These are phyloP conservation scores for Bambusicola thoracicus DNA, from an alignment of 2,113 vertebrate genomes.

Conservation along the genomic window DNA sequence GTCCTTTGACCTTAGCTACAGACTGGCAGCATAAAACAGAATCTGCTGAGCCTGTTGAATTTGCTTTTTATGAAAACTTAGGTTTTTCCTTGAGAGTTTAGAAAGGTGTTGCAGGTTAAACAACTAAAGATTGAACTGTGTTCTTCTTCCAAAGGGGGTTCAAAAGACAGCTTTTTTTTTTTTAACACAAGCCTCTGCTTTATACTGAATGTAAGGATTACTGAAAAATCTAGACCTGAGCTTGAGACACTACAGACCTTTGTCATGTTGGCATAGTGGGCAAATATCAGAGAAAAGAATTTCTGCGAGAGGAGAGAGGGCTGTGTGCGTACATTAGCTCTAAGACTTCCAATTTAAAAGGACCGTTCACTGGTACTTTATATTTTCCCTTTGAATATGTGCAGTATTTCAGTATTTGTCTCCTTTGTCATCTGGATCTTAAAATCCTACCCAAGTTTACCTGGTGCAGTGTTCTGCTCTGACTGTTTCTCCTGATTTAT, in stretches of 20 bases:
- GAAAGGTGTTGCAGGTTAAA: neutral
- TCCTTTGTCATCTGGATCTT: neutral
- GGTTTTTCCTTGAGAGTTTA: neutral
- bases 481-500: neutral
- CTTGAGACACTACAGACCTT: neutral
- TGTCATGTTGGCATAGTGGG: neutral
- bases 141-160: neutral
- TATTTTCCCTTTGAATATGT: neutral
- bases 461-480: neutral
- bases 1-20: neutral
- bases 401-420: neutral
- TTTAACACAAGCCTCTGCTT: neutral
- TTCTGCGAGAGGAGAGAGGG: neutral
- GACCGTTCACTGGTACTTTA: neutral
- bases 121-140: neutral
- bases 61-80: neutral
- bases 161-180: neutral
- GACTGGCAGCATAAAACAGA: neutral
- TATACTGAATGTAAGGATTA: neutral
- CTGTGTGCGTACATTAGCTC: rapidly evolving
- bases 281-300: neutral
- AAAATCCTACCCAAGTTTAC: neutral
- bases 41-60: neutral
- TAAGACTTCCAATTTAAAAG: neutral
- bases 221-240: neutral